These are phyloP conservation scores for Chesias legatella DNA, from an alignment of 2,888 invertebrate genomes.

Conservation along the genomic window DNA sequence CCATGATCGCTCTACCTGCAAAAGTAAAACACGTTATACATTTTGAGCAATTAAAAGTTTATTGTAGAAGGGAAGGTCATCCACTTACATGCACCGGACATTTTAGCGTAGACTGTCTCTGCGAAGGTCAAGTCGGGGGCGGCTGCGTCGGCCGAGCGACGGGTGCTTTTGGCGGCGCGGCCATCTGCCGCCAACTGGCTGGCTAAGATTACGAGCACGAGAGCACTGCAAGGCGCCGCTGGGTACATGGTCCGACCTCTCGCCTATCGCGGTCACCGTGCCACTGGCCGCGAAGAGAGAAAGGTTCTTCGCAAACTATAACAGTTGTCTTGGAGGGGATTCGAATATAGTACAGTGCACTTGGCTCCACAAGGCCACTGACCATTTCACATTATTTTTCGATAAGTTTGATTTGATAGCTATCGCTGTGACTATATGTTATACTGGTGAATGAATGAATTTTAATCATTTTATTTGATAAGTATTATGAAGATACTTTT, in stretches of 20 bases:
- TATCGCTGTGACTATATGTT: no score
- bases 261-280: conserved; percentile 70
- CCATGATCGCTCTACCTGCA: conserved; percentile 72
- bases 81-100: conserved; percentile 72
- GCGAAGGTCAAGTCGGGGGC: conserved; percentile 57
- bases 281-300: conserved; percentile 69
- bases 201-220: conserved; percentile 45
- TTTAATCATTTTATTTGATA: no score
- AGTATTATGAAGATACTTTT: no score
- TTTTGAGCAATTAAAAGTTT: neutral
- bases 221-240: conserved; percentile 32
- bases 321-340: conserved; percentile 55
- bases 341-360: conserved; percentile 47
- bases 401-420: conserved; percentile 1
- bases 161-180: conserved; percentile 21
- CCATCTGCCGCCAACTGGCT: conserved; percentile 31
- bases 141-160: conserved; percentile 29
- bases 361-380: conserved; percentile 42
- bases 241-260: conserved; percentile 65
- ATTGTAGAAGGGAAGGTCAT: conserved; percentile 30
- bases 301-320: conserved; percentile 53
- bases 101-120: conserved; percentile 61
- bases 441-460: no score
- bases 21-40: conserved; percentile 14
- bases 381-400: conserved; percentile 24